Conservation (phyloP, 2,888 invertebrate genomes). For the Amphimallon solstitiale region DNA sequence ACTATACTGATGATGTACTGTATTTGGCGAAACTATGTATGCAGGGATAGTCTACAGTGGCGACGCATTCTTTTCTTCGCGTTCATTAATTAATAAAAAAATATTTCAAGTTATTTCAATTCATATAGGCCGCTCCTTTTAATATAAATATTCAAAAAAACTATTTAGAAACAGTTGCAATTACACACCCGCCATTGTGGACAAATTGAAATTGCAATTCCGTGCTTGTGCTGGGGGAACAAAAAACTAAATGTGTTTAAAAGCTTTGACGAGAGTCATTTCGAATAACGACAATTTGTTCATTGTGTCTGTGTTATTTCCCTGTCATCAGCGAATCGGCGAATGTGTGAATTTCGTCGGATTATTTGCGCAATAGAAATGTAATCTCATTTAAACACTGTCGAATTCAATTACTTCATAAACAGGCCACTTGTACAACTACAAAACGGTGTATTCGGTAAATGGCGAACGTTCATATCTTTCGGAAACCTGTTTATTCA, state of each 20-base stretch:
- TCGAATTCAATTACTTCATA: conserved; percentile 51
- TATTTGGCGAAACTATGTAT: too few species aligned
- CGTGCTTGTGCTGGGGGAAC: conserved; percentile 7
- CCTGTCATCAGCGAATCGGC: conserved; percentile 54
- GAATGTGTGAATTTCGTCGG: conserved; percentile 52
- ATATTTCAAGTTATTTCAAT: too few species aligned
- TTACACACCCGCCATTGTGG: not conserved
- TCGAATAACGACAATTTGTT: conserved; percentile 37
- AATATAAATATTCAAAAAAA: too few species aligned
- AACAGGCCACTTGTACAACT: conserved; percentile 31
- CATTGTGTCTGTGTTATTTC: conserved; percentile 37
- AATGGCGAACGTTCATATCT: conserved; percentile 4
- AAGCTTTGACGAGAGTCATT: conserved; percentile 37
- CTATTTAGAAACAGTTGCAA: too few species aligned
- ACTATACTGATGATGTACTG: too few species aligned
- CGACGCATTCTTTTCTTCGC: too few species aligned
- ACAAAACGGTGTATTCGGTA: conserved; percentile 33
- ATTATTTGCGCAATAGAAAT: conserved; percentile 56
- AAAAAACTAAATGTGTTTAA: conserved; percentile 36
- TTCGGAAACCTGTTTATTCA: conserved; percentile 9
- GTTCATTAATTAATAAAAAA: too few species aligned
- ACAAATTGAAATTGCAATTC: conserved; percentile 11
- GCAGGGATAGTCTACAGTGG: too few species aligned
- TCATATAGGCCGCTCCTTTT: too few species aligned
- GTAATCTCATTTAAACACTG: conserved; percentile 54